Evolutionary conservation across 2,797 vertebrate species (phyloP).

Genomic region (Myotis findleyi): DNA sequence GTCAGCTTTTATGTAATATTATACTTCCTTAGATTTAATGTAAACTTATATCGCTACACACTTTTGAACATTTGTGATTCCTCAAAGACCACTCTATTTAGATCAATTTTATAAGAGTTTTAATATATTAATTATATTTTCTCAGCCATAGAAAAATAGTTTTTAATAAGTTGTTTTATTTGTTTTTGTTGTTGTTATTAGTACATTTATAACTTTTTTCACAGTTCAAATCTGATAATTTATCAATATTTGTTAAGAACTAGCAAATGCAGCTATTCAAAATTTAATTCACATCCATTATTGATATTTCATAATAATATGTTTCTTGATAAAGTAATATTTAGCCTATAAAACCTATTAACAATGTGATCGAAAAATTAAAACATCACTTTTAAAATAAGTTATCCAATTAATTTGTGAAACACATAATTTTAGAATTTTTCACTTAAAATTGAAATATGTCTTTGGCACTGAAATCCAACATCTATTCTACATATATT

Average conservation of each 20-base stretch:
- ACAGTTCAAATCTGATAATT: not conserved
- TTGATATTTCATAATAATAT: not conserved
- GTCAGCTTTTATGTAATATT: not conserved
- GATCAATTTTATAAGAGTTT: not conserved
- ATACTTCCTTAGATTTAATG: not conserved
- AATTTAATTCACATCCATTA: not conserved
- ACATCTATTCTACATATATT: not conserved
- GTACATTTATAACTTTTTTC: not conserved
- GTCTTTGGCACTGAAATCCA: not conserved
- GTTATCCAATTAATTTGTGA: not conserved
- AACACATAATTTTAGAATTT: not conserved
- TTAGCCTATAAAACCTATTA: not conserved
- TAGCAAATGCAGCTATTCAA: not conserved
- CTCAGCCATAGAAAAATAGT: not conserved
- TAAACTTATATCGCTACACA: not conserved
- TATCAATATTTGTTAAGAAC: not conserved
- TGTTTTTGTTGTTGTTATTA: not conserved
- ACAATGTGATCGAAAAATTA: not conserved
- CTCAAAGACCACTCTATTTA: not conserved
- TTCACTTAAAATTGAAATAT: slow-evolving; percentile 50
- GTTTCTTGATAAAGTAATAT: not conserved
- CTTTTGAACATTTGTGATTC: not conserved
- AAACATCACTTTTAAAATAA: not conserved
- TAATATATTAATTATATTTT: not conserved
- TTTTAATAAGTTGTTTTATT: not conserved